Conservation (phyloP, 2,113 vertebrate species). For the Pavo muticus region DNA sequence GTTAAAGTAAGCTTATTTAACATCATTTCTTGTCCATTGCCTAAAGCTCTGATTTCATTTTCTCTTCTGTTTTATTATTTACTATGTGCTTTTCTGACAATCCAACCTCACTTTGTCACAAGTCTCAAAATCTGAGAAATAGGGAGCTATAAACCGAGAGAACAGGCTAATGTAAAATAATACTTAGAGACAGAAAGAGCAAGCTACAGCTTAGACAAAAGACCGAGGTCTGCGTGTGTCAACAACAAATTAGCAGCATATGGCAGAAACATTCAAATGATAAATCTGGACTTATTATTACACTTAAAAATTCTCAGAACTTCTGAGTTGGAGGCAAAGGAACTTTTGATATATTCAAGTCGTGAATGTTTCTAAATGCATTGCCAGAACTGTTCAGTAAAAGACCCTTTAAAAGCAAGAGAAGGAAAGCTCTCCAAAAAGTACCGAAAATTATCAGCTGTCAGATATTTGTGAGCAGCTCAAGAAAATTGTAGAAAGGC, state of each 20-base stretch:
- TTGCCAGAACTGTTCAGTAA: background rate
- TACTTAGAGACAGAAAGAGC: background rate
- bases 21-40: background rate
- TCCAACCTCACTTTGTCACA: background rate
- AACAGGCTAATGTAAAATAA: background rate
- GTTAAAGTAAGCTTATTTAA: background rate
- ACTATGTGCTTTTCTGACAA: background rate
- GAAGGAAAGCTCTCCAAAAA: background rate
- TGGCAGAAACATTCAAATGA: background rate
- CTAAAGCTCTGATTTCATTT: background rate
- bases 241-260: background rate
- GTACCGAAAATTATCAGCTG: background rate
- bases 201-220: background rate
- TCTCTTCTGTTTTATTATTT: background rate
- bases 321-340: background rate
- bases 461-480: background rate
- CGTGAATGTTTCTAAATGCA: background rate
- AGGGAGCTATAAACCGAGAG: background rate
- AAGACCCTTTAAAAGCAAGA: background rate
- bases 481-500: background rate
- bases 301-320: background rate
- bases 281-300: constrained; percentile 13
- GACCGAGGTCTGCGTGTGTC: background rate
- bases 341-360: background rate
- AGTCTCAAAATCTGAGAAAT: background rate